These are phyloP conservation scores for Palloptera scutellata DNA, from an alignment of 2,888 invertebrate genomes.

Conservation along the genomic window DNA sequence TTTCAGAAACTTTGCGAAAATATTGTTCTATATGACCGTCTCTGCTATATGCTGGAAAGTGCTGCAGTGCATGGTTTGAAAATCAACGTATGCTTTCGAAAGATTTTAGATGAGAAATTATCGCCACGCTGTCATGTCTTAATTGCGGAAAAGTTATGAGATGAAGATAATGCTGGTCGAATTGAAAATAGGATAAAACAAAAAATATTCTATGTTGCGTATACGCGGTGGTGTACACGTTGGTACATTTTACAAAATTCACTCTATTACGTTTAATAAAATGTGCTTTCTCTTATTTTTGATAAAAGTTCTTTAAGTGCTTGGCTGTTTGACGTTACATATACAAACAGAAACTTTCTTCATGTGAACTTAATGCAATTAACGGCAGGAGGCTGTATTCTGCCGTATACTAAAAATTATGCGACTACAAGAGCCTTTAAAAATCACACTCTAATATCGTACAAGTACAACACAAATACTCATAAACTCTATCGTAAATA, in stretches of 20 bases:
- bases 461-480: no score
- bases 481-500: no score
- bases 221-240: no score
- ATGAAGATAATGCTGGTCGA: slow-evolving; percentile 8
- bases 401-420: neutral
- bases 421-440: neutral
- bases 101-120: slow-evolving; percentile 69
- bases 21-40: slow-evolving; percentile 67
- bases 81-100: slow-evolving; percentile 65
- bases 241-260: neutral
- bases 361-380: slow-evolving; percentile 28
- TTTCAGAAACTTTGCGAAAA: slow-evolving; percentile 69
- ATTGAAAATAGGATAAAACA: slow-evolving; percentile 2
- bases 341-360: neutral
- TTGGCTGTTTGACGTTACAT: neutral
- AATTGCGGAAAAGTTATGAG: slow-evolving; percentile 66
- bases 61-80: slow-evolving; percentile 56
- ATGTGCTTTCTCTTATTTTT: neutral
- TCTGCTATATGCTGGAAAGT: slow-evolving; percentile 64
- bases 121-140: slow-evolving; percentile 75
- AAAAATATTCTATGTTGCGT: no score
- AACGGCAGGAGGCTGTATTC: slow-evolving; percentile 3
- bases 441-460: no score
- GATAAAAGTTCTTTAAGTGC: neutral
- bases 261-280: neutral